Evolutionary conservation across 1,140 invertebrate genomes (phyloP), one percentile per base, ranked within the genome.

Genomic region (Phymastichus coffea): DNA sequence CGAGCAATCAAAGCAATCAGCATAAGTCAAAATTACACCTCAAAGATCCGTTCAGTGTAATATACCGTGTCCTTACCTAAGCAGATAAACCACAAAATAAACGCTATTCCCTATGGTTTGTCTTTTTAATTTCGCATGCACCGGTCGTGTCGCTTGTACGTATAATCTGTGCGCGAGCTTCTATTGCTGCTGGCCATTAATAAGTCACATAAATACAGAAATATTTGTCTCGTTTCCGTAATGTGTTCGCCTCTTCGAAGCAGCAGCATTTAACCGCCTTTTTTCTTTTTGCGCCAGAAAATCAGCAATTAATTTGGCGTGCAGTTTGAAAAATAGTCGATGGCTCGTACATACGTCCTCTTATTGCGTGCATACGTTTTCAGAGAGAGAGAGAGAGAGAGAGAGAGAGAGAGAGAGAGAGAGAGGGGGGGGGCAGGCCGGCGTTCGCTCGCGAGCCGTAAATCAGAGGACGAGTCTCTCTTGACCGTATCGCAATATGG

Each of bases 141-240:
- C 20, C 28, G 41, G 22, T 40, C 35, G 35, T 14, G 12, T 4
- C 12, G 43, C 14, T 17, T 23, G 44, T 28, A 7, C 22, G 14
- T 41, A 19, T 33, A 51, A 51, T 51, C 47, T 43, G n/a, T n/a
- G 17, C 8, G 46, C n/a, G 44, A 51, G 19, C 46, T 17, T n/a
- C n/a, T n/a, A n/a, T n/a, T n/a, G n/a, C n/a, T n/a, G n/a, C n/a
- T 9, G n/a, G 35, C 56, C 56, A 58, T 58, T 58, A 51, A 58
- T 58, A 58, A 58, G 26, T 38, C 28, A 19, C 48, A 58, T 58
- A 58, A 58, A 58, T 58, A 59, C 33, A 59, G 57, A 46, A 53
- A 59, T 59, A 59, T 59, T 52, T 59, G 57, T 58, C 48, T 28
- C 23, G 22, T 44, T 54, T 44, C 44, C 52, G 25, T 33, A 44